Percentiles rank a stretch among this genome's conserved stretches.
These are phyloP conservation scores for Heliconius sara DNA, from an alignment of 2,888 invertebrate species.

Conservation along the genomic window DNA sequence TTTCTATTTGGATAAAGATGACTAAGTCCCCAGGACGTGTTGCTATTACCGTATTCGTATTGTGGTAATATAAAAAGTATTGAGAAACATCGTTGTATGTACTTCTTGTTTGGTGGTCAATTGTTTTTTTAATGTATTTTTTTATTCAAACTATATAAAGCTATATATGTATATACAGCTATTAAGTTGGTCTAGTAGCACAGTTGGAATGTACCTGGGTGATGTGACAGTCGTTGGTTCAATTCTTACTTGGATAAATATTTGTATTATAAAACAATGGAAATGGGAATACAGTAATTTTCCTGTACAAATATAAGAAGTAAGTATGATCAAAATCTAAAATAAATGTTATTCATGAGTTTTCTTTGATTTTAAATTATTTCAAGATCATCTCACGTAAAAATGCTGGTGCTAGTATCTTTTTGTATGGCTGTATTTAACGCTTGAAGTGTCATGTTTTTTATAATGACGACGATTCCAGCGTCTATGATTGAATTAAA, in stretches of 20 bases:
- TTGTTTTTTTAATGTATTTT: background rate
- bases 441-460: slow-evolving; percentile 12
- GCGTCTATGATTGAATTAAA: slow-evolving; percentile 13
- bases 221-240: background rate
- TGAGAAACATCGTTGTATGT: background rate
- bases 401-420: background rate
- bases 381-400: background rate
- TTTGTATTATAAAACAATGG: no score
- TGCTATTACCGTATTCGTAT: slow-evolving; percentile 10
- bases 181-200: background rate
- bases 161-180: background rate
- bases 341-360: background rate
- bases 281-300: no score
- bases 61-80: background rate
- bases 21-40: slow-evolving; percentile 7
- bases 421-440: slow-evolving; percentile 19
- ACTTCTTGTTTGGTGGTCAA: background rate
- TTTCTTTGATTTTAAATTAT: background rate
- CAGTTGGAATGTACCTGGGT: background rate
- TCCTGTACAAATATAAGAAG: no score
- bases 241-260: no score
- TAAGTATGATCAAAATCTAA: no score
- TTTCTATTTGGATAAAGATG: no score
- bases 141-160: slow-evolving; percentile 1
- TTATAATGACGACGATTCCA: background rate